Evolutionary conservation across 2,888 invertebrate species (phyloP), one percentile per base, ranked within the genome.

Genomic region (Trypoxylon attenuatum): DNA sequence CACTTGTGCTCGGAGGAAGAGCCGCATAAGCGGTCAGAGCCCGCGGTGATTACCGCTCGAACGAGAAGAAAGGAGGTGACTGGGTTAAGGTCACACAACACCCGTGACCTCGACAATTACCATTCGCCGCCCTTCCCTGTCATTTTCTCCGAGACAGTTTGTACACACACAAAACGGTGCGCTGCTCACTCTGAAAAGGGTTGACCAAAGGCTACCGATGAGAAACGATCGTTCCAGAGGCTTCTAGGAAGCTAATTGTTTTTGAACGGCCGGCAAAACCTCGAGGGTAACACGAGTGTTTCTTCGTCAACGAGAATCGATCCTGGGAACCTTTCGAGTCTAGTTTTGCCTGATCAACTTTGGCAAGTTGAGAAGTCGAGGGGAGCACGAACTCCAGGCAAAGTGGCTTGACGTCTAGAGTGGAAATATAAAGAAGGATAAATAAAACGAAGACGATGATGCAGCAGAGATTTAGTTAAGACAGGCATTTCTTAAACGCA

Each of bases 61-160:
- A 47, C 58, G 56, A 18, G 45, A 54, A 57, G 57, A 73, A 73
- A 71, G 64, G 67, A 74, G 71, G 74, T 71, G 77, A 82, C 62
- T 66, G 63, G 78, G 80, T 78, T 69, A 80, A 78, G 77, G 76
- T 71, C 73, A 53, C 46, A 67, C 62, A 51, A 58, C 43, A 71
- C 69, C 71, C 72, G 65, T 73, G 76, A 79, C 76, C 76, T 68
- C 61, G 73, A 57, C 61, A 77, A 82, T 80, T 75, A 74, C 71
- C 68, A 71, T 73, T 71, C 59, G 59, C 51, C 62, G 61, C 69
- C 77, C 72, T 69, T 61, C 52, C 59, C 62, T 59, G 63, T 63
- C 45, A 42, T 42, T 59, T 19, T 57, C 68, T 57, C 42, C 39
- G 23, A 57, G 51, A 52, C 58, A 60, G 73, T 80, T 80, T 80